phyloP scores from a whole-genome alignment of 2,888 invertebrate genomes.

The Acanthacorydalis orientalis region DNA sequence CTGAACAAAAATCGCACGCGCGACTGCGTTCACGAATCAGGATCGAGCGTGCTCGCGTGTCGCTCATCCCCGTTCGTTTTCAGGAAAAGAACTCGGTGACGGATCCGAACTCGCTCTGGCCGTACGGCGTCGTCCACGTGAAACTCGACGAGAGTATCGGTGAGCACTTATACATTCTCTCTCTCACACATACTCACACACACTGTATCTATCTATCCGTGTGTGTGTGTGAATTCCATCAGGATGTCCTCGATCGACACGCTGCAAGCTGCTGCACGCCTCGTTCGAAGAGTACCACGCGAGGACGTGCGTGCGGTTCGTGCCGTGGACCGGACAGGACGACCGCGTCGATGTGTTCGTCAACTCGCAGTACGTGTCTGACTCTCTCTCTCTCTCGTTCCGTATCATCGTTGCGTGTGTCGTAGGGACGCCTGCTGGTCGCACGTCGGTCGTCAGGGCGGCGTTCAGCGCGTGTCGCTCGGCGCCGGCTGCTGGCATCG shows the following conservation, averaged over 20 bases:
- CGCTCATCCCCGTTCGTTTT: too few species aligned
- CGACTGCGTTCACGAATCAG: too few species aligned
- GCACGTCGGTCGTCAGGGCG: slow-evolving; percentile 26
- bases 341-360: neutral
- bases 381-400: too few species aligned
- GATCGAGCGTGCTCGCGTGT: too few species aligned
- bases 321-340: neutral
- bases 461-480: slow-evolving; percentile 29
- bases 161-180: neutral
- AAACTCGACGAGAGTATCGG: neutral
- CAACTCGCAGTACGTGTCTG: too few species aligned
- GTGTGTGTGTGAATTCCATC: neutral
- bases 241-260: neutral
- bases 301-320: neutral
- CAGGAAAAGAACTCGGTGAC: neutral
- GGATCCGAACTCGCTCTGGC: neutral
- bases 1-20: too few species aligned
- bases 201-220: too few species aligned
- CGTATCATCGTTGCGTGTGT: too few species aligned
- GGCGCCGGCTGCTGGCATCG: slow-evolving; percentile 23
- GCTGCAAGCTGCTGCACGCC: neutral
- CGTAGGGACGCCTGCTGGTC: slow-evolving; percentile 18
- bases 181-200: too few species aligned
- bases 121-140: neutral
- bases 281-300: neutral